These are phyloP conservation scores for Ericerus pela DNA, from an alignment of 1,140 invertebrate species.

Conservation along the genomic window DNA sequence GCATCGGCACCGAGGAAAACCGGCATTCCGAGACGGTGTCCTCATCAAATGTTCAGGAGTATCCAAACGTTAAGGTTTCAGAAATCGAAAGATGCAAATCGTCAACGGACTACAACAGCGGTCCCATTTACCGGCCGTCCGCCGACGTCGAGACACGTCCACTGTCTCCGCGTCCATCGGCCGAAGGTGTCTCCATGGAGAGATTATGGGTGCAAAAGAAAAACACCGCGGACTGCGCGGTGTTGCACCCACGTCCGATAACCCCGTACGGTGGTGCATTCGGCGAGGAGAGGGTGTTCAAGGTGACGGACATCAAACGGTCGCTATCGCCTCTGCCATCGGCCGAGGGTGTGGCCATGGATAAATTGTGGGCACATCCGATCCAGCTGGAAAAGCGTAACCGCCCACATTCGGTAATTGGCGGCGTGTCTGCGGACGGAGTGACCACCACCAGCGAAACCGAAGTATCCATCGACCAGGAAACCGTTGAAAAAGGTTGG, in stretches of 20 bases:
- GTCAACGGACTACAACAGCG: background rate
- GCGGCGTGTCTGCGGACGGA: background rate
- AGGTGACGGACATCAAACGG: conserved; percentile 14
- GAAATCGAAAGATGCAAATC: no score
- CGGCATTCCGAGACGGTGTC: no score
- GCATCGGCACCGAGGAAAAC: background rate
- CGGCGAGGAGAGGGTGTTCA: background rate
- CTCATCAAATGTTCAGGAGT: no score
- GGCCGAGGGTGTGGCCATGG: conserved; percentile 28
- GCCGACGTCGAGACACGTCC: conserved; percentile 24
- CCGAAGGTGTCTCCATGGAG: conserved; percentile 43
- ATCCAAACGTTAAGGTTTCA: no score
- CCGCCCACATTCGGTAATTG: conserved; percentile 21
- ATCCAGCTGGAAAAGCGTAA: background rate
- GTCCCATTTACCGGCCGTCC: conserved; percentile 29
- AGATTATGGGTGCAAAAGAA: conserved; percentile 37
- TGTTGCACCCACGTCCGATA: background rate
- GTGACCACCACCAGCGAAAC: background rate
- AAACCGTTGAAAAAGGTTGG: conserved; percentile 33
- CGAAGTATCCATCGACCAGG: background rate
- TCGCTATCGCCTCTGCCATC: conserved; percentile 23
- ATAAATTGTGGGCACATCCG: conserved; percentile 33
- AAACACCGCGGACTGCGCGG: conserved; percentile 1
- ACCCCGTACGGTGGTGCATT: background rate
- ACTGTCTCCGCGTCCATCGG: conserved; percentile 36